Conservation (phyloP, 2,797 vertebrate genomes). For the Aplochiton taeniatus region DNA sequence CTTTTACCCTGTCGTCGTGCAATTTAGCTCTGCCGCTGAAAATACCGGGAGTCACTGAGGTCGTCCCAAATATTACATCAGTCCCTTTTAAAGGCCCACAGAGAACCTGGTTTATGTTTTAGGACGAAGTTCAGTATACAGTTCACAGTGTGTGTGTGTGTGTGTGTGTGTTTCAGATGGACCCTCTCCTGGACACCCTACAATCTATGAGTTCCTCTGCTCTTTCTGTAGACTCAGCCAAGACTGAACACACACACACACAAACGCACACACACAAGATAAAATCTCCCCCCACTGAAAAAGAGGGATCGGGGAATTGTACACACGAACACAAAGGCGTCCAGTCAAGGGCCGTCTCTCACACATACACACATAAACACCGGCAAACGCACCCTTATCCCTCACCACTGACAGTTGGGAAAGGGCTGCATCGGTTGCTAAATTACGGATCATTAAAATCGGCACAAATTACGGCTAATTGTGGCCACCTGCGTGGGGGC, state of each 20-base stretch:
- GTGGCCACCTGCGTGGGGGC: conserved; percentile 81
- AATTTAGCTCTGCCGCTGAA: conserved; percentile 54
- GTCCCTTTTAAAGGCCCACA: conserved; percentile 46
- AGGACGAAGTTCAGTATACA: conserved; percentile 23
- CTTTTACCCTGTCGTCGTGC: conserved; percentile 49
- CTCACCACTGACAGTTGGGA: conserved; percentile 56
- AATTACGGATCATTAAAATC: conserved; percentile 83
- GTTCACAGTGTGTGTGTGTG: conserved; percentile 1
- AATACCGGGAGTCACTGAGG: conserved; percentile 54
- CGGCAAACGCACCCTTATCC: conserved; percentile 37
- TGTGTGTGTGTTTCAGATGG: conserved; percentile 3
- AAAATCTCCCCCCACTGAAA: too few relatives aligned
- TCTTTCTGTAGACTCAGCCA: background rate
- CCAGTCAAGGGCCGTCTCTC: background rate
- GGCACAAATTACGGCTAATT: conserved; percentile 81
- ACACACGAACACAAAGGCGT: conserved; percentile 7
- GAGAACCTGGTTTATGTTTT: background rate
- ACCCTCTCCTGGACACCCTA: conserved; percentile 45
- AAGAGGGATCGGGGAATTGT: too few relatives aligned
- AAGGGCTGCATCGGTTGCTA: conserved; percentile 58
- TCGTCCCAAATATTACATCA: conserved; percentile 39
- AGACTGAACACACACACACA: too few relatives aligned
- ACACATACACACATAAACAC: conserved; percentile 6
- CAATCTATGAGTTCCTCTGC: conserved; percentile 14
- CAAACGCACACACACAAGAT: too few relatives aligned